Evolutionary conservation across 2,888 invertebrate species (phyloP), one percentile per base, ranked within the genome.

Genomic region (Drosophila prolongata): DNA sequence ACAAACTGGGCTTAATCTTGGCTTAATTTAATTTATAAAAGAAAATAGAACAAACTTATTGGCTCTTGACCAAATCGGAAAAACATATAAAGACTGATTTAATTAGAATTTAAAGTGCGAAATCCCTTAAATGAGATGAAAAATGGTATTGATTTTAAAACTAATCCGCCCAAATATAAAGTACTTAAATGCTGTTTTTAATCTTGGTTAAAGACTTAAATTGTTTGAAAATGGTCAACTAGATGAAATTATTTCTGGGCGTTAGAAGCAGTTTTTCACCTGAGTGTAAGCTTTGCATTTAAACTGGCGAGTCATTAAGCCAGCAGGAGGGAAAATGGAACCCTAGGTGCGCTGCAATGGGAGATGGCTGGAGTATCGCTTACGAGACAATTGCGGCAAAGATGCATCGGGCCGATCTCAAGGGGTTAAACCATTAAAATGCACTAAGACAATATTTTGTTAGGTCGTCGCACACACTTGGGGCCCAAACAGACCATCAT

Each of bases 361-460:
- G 49, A 50, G 42, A 49, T 46, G 14, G 58, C 30, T 42, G 38
- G 57, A 65, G 64, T 87, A 84, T 84, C 87, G 78, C 65, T 84
- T 84, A 79, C 82, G 81, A 84, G 78, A 78, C 87, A 78, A 81
- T 87, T 87, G 85, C 77, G 77, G 77, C 76, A 54, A 72, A 77
- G 75, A 73, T 81, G 76, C 70, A 81, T 77, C 77, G 56, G 35
- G 9, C 14, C 38, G 40, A 40, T 38, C 56, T 55, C 44, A 58
- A 61, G 42, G 42, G 58, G 53, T 61, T 73, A 75, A 83, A 57
- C 84, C 87, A 86, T 88, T 78, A 76, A 88, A 86, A 80, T 79
- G 87, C 83, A 79, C 79, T 83, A 83, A 74, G 79, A 80, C 75
- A 86, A 86, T 86, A 86, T 86, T 86, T 60, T 86, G 72, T 88